These are phyloP conservation scores for Mimachlamys varia DNA, from an alignment of 2,888 invertebrate genomes.

Conservation along the genomic window DNA sequence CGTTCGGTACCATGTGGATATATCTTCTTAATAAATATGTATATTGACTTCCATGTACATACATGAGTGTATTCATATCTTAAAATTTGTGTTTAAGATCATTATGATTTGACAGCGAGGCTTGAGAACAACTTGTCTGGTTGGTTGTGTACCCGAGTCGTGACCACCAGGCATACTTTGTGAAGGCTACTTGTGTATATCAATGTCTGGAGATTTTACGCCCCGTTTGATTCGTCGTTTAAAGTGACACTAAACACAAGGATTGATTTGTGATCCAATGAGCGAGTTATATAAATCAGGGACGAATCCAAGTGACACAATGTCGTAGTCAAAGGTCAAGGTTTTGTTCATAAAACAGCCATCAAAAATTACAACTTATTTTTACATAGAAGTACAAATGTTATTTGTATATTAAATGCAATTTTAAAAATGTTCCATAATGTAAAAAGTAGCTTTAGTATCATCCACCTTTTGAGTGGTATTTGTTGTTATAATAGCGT, in stretches of 20 bases:
- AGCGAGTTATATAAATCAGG: background rate
- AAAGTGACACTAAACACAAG: background rate
- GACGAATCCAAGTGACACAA: background rate
- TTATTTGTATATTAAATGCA: background rate
- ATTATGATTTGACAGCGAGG: background rate
- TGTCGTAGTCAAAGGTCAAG: background rate
- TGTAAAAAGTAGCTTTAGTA: background rate
- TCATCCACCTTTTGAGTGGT: background rate
- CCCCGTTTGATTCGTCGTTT: background rate
- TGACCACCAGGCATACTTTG: background rate
- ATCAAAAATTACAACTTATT: background rate
- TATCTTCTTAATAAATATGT: too few species aligned
- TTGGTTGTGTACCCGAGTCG: background rate
- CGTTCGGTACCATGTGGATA: too few species aligned
- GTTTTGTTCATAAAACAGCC: background rate
- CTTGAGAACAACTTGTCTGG: background rate
- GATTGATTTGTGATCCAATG: background rate
- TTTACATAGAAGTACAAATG: background rate
- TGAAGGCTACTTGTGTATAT: background rate
- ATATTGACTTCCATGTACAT: too few species aligned
- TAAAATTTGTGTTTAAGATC: background rate
- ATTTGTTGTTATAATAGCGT: background rate
- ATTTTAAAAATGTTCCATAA: background rate
- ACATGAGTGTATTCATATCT: background rate
- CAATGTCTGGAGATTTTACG: background rate